phyloP scores from a whole-genome alignment of 1,140 invertebrate species.

The Drosophila nebulosa region DNA sequence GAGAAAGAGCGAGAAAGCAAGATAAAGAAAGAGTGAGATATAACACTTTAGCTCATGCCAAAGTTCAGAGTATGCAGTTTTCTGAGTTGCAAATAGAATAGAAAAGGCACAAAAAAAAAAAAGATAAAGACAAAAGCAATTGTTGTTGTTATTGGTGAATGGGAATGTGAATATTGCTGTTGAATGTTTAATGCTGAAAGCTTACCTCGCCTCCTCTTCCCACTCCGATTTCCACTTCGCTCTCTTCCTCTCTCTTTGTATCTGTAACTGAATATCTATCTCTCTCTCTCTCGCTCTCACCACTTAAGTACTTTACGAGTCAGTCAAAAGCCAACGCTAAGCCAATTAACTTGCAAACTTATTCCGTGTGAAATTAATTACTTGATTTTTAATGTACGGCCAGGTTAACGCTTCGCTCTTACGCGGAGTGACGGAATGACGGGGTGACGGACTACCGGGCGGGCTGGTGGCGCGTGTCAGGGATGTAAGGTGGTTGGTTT shows the following conservation, averaged over 20 bases:
- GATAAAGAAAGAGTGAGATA: background rate
- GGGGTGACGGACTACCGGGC: background rate
- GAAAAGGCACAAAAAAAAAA: slow-evolving; percentile 18
- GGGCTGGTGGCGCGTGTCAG: background rate
- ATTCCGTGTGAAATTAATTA: slow-evolving; percentile 74
- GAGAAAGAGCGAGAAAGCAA: background rate
- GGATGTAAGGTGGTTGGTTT: background rate
- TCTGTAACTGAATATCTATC: background rate
- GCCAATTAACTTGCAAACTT: slow-evolving; percentile 73
- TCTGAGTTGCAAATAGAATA: slow-evolving; percentile 27
- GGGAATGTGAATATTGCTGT: slow-evolving; percentile 8
- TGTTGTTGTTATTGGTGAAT: slow-evolving; percentile 26
- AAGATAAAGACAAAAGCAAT: slow-evolving; percentile 17
- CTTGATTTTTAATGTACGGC: slow-evolving; percentile 53
- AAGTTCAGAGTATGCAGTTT: slow-evolving; percentile 43
- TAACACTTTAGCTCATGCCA: slow-evolving; percentile 21
- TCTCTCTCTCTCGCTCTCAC: background rate
- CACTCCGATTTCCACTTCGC: background rate
- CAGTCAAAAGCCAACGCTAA: slow-evolving; percentile 60
- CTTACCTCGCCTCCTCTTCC: slow-evolving; percentile 4
- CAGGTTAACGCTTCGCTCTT: slow-evolving; percentile 12
- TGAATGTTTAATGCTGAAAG: slow-evolving; percentile 49
- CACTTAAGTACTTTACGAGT: slow-evolving; percentile 4
- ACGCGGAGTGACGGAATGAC: background rate
- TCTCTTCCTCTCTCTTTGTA: background rate